phyloP scores from a whole-genome alignment of 2,888 invertebrate genomes.

The Megaustenia siamemsis region DNA sequence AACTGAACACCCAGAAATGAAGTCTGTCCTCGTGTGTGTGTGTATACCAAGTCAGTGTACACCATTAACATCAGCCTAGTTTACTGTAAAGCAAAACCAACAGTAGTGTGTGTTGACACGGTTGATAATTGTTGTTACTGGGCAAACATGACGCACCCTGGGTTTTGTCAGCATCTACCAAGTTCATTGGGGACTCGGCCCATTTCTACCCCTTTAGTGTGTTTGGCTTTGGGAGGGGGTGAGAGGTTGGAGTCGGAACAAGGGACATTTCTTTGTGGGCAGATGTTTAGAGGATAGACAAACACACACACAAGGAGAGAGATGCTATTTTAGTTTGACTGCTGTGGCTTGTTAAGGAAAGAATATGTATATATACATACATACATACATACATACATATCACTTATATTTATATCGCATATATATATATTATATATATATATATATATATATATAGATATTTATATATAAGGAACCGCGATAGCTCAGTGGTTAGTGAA shows the following conservation, averaged over 20 bases:
- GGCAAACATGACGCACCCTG: slow-evolving; percentile 42
- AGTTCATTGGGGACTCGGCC: slow-evolving; percentile 24
- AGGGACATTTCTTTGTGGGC: background rate
- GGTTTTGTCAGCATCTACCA: slow-evolving; percentile 41
- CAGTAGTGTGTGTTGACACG: slow-evolving; percentile 21
- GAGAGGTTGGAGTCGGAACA: background rate
- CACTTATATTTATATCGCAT: too few relatives aligned
- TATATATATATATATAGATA: too few relatives aligned
- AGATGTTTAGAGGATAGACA: too few relatives aligned
- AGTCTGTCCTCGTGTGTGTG: slow-evolving; percentile 5
- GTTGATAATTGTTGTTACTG: slow-evolving; percentile 50
- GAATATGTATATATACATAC: too few relatives aligned
- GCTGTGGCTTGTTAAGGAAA: too few relatives aligned
- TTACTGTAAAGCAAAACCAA: slow-evolving; percentile 42
- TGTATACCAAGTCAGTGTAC: slow-evolving; percentile 42
- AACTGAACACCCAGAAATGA: slow-evolving; percentile 13
- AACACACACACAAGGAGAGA: too few relatives aligned
- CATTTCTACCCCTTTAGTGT: slow-evolving; percentile 16
- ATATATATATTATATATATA: too few relatives aligned
- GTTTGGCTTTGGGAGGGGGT: background rate
- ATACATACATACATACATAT: too few relatives aligned
- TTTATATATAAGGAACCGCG: too few relatives aligned
- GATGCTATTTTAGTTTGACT: background rate
- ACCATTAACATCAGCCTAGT: slow-evolving; percentile 36
- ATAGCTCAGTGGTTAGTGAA: too few relatives aligned